Conservation (phyloP, 30 jellyfish, hydroid and myxozoan species). For the Pelagia noctiluca region DNA sequence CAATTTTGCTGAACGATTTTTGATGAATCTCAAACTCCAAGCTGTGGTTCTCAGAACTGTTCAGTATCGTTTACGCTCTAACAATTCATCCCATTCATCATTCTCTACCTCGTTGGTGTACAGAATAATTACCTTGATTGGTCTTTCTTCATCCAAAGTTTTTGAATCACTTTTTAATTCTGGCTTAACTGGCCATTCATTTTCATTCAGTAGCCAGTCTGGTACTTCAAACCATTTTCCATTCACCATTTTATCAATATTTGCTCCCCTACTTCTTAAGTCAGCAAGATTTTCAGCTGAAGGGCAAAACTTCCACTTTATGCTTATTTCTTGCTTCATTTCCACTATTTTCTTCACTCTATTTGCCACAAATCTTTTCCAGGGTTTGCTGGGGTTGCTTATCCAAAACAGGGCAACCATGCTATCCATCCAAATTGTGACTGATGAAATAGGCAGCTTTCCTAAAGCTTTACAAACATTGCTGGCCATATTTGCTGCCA, state of each 20-base stretch:
- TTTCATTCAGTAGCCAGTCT: slow-evolving; percentile 4
- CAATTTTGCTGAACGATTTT: neutral
- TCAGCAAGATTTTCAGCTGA: slow-evolving; percentile 47
- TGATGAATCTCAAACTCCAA: slow-evolving; percentile 11
- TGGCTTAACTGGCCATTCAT: slow-evolving; percentile 18
- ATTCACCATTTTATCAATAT: slow-evolving; percentile 31
- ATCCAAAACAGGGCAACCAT: slow-evolving; percentile 68
- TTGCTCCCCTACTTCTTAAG: slow-evolving; percentile 56
- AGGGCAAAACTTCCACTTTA: slow-evolving; percentile 41
- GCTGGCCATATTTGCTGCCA: slow-evolving; percentile 69
- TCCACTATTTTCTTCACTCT: slow-evolving; percentile 33
- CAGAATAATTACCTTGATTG: neutral
- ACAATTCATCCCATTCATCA: slow-evolving; percentile 12
- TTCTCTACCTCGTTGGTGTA: neutral
- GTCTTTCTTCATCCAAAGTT: neutral
- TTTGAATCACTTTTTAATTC: neutral
- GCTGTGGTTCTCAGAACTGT: slow-evolving; percentile 17
- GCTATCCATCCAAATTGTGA: slow-evolving; percentile 59
- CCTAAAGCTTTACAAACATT: slow-evolving; percentile 56
- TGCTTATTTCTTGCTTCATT: slow-evolving; percentile 8
- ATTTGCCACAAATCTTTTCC: slow-evolving; percentile 50
- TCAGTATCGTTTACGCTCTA: slow-evolving; percentile 10
- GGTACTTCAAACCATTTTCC: slow-evolving; percentile 68
- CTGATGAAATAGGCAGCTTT: slow-evolving; percentile 14
- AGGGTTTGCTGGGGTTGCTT: slow-evolving; percentile 43